Conservation (phyloP, 2,888 invertebrate species). For the Bombylius discolor region DNA sequence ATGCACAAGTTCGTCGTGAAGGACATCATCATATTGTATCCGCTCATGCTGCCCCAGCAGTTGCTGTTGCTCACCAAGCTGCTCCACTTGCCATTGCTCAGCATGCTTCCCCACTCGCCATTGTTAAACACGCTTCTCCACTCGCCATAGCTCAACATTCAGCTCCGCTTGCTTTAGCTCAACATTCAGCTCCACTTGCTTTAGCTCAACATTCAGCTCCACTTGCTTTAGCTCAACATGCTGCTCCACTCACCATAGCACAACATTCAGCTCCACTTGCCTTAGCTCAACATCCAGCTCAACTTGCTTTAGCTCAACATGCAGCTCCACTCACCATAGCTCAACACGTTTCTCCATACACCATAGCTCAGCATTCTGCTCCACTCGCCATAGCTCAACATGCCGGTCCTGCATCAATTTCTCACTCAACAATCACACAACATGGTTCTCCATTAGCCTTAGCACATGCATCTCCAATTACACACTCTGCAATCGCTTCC, state of each 20-base stretch:
- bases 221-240: neutral
- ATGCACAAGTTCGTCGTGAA: slow-evolving; percentile 32
- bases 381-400: neutral
- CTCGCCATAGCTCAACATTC: neutral
- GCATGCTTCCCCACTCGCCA: slow-evolving; percentile 2
- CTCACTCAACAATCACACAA: neutral
- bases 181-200: neutral
- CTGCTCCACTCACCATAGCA: neutral
- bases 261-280: slow-evolving; percentile 2
- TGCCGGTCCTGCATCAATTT: neutral
- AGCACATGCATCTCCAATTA: neutral
- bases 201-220: neutral
- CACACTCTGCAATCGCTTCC: neutral
- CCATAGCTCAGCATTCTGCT: slow-evolving; percentile 3
- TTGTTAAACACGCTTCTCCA: slow-evolving; percentile 4
- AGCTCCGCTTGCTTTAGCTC: slow-evolving; percentile 1
- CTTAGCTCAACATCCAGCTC: slow-evolving; percentile 2
- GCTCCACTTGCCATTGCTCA: slow-evolving; percentile 6
- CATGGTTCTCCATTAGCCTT: neutral
- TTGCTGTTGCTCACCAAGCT: neutral
- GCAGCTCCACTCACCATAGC: neutral
- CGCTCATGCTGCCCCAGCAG: slow-evolving; percentile 3
- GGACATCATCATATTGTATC: slow-evolving; percentile 17
- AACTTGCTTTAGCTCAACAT: neutral
- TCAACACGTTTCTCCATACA: neutral